Evolutionary conservation across 2,797 vertebrate genomes (phyloP), one percentile per base, ranked within the genome.

Genomic region (Chlorospingus semifuscus): DNA sequence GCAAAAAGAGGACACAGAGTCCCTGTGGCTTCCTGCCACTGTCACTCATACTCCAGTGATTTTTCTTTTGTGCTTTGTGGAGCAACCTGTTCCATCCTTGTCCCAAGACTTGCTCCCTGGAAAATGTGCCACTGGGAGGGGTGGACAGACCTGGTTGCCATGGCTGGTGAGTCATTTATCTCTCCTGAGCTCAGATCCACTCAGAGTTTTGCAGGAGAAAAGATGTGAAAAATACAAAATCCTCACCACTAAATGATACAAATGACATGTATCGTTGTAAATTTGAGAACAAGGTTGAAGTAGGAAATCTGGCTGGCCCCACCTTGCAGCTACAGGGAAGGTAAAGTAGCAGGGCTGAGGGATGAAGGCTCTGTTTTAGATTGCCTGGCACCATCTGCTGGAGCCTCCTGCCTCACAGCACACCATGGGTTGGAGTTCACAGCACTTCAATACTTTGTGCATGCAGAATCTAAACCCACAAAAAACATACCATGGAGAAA

Each of bases 331-430:
- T 72, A 8, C 41, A 41, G 72, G 39, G 50, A 27, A 32, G 65
- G 34, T 37, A 18, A 22, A 3, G 3, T 0, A 24, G 29, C 5
- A 5, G 46, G 44, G 50, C 65, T 57, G 8, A 13, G 32, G 85
- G 61, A 1, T 26, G 42, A 24, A 8, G 76, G 57, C 30, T 64
- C 65, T 16, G 24, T 89, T 83, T 36, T 11, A 83, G 47, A 55
- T 52, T 19, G 55, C 37, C 19, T 68, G 49, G 95, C 91, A 61
- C 94, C 96, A 96, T 83, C 96, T 96, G 79, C 90, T 94, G 96
- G 94, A 42, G 47, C 21, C 50, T 47, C 47, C 72, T 55, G 53
- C 57, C 24, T 24, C 56, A 10, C 68, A 47, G 18, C 24, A 34
- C 44, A 47, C 61, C 46, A 39, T 8, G 1, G 19, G 11, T 4